Base-by-base conservation (phyloP, 2,113 vertebrate genomes). In the Tachysurus vachellii region DNA sequence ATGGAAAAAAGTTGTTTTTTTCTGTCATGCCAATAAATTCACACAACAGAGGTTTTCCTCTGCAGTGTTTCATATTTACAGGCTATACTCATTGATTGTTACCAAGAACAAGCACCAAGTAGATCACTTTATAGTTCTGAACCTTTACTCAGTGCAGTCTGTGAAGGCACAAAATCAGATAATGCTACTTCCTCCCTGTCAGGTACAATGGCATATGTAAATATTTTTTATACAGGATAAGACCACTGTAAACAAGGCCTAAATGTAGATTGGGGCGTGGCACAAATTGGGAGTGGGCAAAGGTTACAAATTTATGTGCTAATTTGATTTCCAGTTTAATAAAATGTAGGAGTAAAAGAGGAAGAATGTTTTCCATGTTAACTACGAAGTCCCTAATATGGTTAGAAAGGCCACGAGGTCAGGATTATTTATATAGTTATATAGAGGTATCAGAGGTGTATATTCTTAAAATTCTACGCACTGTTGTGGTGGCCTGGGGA, bases 21-120 rank as follows among this genome's bases (percentile, higher is more conserved):
- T 4, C 13, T 83, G 44, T 23, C 28, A 79, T 85, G 5, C 23
- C 42, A 79, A 85, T 85, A 89, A 88, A 28, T 53, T 62, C 50
- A 31, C 76, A 42, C 54, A 79, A 57, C 17, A 10, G 10, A 2
- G 2, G 28, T 80, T 59, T 59, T 5, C 17, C 4, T 42, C 9
- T 42, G 54, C 79, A 21, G 4, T 59, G 17, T 80, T 59, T 28
- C 5, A 7, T 14, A 9, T 50, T 76, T 73, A 3, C 70, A 44
- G 21, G 44, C 4, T 76, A 5, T 75, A 13, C 42, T 44, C 14
- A 42, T 31, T 71, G 14, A 23, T 11, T 47, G 36, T 75, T 47
- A 44, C 47, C 42, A 13, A 36, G 36, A 44, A 23, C 19, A 23
- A 44, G 2, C 19, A 44, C 70, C 42, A 44, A 5, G 21, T 75